These are phyloP conservation scores for Acrossocheilus fasciatus DNA, from an alignment of 2,797 vertebrate species.

Conservation along the genomic window DNA sequence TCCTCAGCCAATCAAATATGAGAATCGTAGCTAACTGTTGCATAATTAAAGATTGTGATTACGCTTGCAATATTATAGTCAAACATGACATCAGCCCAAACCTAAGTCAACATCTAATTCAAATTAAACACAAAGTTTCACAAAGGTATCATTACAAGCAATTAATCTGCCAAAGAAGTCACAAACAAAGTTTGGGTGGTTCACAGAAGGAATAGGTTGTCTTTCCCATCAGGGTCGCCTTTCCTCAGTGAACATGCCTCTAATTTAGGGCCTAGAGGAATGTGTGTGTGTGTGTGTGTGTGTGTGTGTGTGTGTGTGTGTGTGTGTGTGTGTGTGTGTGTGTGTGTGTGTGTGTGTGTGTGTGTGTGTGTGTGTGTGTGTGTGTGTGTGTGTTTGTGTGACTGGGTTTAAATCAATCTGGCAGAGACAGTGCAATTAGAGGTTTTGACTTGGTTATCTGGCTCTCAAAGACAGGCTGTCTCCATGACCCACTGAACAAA, in stretches of 20 bases:
- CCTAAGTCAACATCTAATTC: slow-evolving; percentile 39
- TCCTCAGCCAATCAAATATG: not conserved
- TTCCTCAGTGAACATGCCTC: slow-evolving; percentile 66
- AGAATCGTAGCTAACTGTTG: not conserved
- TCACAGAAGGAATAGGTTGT: slow-evolving; percentile 53
- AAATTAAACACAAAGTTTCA: slow-evolving; percentile 28
- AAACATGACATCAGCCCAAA: slow-evolving; percentile 20
- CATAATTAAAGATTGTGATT: slow-evolving; percentile 24
- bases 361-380: slow-evolving; percentile 28
- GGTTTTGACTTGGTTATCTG: slow-evolving; percentile 68
- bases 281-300: slow-evolving; percentile 50
- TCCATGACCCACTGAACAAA: slow-evolving; percentile 71
- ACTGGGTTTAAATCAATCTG: slow-evolving; percentile 68
- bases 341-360: slow-evolving; percentile 21
- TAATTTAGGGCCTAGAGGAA: slow-evolving; percentile 67
- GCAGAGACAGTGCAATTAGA: slow-evolving; percentile 68
- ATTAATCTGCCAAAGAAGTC: slow-evolving; percentile 60
- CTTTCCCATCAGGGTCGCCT: slow-evolving; percentile 61
- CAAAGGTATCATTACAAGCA: slow-evolving; percentile 44
- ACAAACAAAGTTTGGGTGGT: slow-evolving; percentile 61
- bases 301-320: slow-evolving; percentile 13
- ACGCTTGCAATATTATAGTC: not conserved
- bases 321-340: slow-evolving; percentile 23
- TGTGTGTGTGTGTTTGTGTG: slow-evolving; percentile 21
- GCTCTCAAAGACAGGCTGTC: slow-evolving; percentile 71